Base-by-base conservation (phyloP, 2,797 vertebrate species). In the Melanogrammus aeglefinus region DNA sequence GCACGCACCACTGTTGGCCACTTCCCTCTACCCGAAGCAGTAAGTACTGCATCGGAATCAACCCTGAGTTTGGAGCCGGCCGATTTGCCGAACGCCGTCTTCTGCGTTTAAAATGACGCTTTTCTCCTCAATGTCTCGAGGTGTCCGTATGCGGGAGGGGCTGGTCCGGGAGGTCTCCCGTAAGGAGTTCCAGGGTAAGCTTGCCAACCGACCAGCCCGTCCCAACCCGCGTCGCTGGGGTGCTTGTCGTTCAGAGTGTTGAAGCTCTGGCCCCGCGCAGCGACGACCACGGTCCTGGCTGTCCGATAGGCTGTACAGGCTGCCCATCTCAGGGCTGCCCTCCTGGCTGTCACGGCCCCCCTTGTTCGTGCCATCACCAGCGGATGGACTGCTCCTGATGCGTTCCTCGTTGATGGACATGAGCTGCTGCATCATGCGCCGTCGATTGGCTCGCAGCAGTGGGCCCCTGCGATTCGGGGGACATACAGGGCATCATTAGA, bases 361-460 rank as follows among this genome's bases (percentile, higher is more conserved):
- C 83, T 96, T 96, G 91, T 99, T n/a, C 97, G 75, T 99, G n/a
- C 97, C 12, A 98, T 96, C 89, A 97, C 93, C 96, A 99, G 69
- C 97, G 97, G 88, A 98, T 94, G 73, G 97, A 99, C 88, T 99
- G n/a, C n/a, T n/a, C n/a, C n/a, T 97, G 12, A 99, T 98, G 77
- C 93, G n/a, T n/a, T n/a, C 97, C 85, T 99, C 98, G 44, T 99
- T 99, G 93, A 99, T 97, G 8, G 96, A 88, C 47, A 99, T 94
- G 0, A 99, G 92, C 89, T 99, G 97, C 77, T 96, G 96, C 97
- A 99, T 98, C 78, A 99, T 95, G 96, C 72, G n/a, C 96, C 95
- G 0, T 99, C 97, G 0, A 96, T 95, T n/a, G 86, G 97, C 97
- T 85, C 98, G 95, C 69, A 99, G n/a, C n/a, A 95, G 85, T 95